Percentiles rank a stretch among this genome's conserved stretches.
phyloP scores from a whole-genome alignment of 2,888 invertebrate species.

The Hyposoter didymator region DNA sequence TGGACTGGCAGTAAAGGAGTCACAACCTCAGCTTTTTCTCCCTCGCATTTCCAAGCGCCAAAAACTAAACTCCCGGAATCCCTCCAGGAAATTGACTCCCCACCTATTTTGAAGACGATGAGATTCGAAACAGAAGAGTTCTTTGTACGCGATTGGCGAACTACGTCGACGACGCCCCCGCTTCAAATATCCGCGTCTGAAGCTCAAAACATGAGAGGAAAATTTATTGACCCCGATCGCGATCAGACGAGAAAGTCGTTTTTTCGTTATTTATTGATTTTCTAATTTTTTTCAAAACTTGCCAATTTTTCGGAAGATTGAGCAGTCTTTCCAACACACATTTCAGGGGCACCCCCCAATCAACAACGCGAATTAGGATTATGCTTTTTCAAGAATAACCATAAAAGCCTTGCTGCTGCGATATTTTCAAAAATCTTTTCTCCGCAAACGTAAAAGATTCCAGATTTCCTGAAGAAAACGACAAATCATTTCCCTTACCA shows the following conservation, averaged over 20 bases:
- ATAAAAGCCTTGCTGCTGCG: background rate
- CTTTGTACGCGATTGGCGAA: slow-evolving; percentile 68
- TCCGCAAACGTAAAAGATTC: background rate
- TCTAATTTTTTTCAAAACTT: background rate
- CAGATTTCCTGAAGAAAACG: background rate
- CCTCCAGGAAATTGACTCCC: slow-evolving; percentile 77
- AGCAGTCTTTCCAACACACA: background rate
- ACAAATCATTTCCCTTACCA: background rate
- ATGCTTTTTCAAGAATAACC: background rate
- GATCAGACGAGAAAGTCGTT: background rate
- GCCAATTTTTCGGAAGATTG: background rate
- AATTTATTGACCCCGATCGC: slow-evolving; percentile 39
- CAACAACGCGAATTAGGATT: background rate
- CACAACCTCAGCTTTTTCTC: slow-evolving; percentile 18
- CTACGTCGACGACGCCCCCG: slow-evolving; percentile 67
- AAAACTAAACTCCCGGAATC: slow-evolving; percentile 74
- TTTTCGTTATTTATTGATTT: background rate
- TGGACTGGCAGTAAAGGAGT: slow-evolving; percentile 52
- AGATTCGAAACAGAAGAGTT: slow-evolving; percentile 50
- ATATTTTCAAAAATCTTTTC: background rate
- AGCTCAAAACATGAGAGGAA: slow-evolving; percentile 23
- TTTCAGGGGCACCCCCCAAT: background rate
- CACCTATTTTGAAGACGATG: slow-evolving; percentile 60
- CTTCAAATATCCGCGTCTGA: slow-evolving; percentile 2
- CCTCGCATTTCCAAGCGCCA: slow-evolving; percentile 23